Evolutionary conservation across 2,113 vertebrate genomes (phyloP), one percentile per base, ranked within the genome.

Genomic region (Hassar affinis): DNA sequence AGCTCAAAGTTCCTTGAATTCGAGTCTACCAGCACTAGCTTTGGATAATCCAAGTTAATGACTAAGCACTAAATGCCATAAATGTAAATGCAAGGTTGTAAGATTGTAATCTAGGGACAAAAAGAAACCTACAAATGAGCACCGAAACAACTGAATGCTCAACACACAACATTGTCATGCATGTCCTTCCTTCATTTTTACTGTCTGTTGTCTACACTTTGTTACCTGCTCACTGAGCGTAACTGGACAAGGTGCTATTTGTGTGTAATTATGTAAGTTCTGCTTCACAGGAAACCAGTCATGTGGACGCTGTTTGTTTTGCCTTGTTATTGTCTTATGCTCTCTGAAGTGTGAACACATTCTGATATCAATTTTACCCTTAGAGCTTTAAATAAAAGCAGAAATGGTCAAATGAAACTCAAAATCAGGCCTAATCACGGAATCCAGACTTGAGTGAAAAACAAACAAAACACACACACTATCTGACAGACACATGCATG

Each of bases 281-380:
- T 82, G 68, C 52, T 49, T 61, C 80, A 49, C 38, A 51, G 69
- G 56, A 82, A 68, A 18, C 10, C 68, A 82, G 35, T 56, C 52
- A 42, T 72, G 35, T 56, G 80, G 25, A 45, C 15, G 52, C 20
- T 9, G 68, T 20, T 72, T 74, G 68, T 56, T 82, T 82, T 59
- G 68, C 54, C 80, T 45, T 49, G 54, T 62, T 35, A 72, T 51
- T 56, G 35, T 69, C 52, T 47, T 20, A 30, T 47, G 80, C 51
- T n/a, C 69, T 25, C 42, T 62, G 20, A 54, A 75, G 80, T 25
- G 69, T 35, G 69, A 51, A 47, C 20, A 47, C 22, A 9, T 75
- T 49, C 54, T 57, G 69, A 74, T 33, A 30, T 75, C n/a, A 8
- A 11, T 8, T 52, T 75, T 17, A 75, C 52, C 27, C 8, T 33